Percentiles rank a stretch among this genome's conserved stretches.
Evolutionary conservation across 2,113 vertebrate genomes (phyloP).

Genomic region (Corvus moneduloides): DNA sequence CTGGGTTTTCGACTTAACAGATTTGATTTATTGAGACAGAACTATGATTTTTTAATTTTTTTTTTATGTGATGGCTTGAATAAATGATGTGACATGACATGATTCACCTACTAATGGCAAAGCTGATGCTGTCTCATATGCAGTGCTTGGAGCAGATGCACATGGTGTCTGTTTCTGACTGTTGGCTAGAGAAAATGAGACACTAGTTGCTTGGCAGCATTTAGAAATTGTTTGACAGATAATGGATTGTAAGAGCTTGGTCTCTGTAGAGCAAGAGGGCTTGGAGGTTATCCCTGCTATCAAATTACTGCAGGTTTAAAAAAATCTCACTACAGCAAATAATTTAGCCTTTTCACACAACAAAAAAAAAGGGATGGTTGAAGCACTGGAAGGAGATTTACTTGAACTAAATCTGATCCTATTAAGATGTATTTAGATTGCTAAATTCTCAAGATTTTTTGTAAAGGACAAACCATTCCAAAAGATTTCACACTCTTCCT

Average conservation of each 20-base stretch:
- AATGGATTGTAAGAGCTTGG: not conserved
- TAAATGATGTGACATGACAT: not conserved
- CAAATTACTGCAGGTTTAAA: not conserved
- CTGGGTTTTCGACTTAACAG: not conserved
- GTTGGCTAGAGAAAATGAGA: not conserved
- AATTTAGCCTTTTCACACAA: not conserved
- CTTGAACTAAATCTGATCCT: not conserved
- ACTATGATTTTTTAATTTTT: not conserved
- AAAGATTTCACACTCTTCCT: not conserved
- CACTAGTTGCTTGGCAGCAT: not conserved
- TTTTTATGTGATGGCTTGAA: not conserved
- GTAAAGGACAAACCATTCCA: not conserved
- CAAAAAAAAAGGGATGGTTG: not conserved
- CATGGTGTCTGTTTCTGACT: not conserved
- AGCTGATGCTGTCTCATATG: not conserved
- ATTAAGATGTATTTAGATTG: not conserved
- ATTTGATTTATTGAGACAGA: not conserved
- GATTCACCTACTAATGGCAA: not conserved
- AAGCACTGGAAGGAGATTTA: not conserved
- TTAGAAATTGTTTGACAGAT: not conserved
- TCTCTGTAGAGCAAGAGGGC: not conserved
- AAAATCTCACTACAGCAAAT: not conserved
- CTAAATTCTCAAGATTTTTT: not conserved
- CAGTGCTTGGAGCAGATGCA: not conserved
- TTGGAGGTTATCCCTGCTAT: conserved; percentile 12